Evolutionary conservation across 2,888 invertebrate genomes (phyloP).

Genomic region (Carterocephalus palaemon): DNA sequence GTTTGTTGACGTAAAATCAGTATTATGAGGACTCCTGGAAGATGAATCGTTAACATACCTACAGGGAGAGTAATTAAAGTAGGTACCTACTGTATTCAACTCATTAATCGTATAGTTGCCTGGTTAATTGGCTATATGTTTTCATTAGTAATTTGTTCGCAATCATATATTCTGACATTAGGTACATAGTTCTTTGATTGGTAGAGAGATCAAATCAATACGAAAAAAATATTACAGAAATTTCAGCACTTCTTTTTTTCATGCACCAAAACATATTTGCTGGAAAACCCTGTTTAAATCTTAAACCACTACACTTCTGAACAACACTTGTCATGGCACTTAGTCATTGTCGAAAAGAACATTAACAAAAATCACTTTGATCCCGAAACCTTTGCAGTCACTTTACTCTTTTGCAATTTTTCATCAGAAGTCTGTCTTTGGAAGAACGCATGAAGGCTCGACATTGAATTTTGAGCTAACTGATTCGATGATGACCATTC

Average conservation of each 20-base stretch:
- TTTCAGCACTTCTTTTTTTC: slow-evolving; percentile 1
- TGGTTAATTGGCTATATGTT: too few species aligned
- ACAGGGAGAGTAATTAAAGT: too few species aligned
- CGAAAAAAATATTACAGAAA: background rate
- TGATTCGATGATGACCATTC: slow-evolving; percentile 87
- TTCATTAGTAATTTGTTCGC: too few species aligned
- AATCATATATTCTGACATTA: too few species aligned
- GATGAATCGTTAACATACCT: too few species aligned
- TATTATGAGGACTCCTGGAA: too few species aligned
- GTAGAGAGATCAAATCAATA: slow-evolving; percentile 4
- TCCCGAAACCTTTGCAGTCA: slow-evolving; percentile 45
- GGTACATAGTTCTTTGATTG: too few species aligned
- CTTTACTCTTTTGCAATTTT: slow-evolving; percentile 64
- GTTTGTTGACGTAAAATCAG: slow-evolving; percentile 33
- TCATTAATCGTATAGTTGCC: too few species aligned
- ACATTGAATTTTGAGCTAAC: slow-evolving; percentile 87
- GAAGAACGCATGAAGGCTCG: slow-evolving; percentile 89
- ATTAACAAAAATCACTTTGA: slow-evolving; percentile 45
- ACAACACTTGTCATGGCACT: slow-evolving; percentile 64
- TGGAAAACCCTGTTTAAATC: background rate
- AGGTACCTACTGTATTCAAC: too few species aligned
- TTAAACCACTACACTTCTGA: slow-evolving; percentile 36
- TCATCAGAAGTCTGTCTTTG: slow-evolving; percentile 80
- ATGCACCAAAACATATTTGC: slow-evolving; percentile 2
- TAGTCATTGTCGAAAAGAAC: slow-evolving; percentile 39